A percentile compares a stretch with the other conserved stretches of the same genome.
These are phyloP conservation scores for Pararge aegeria DNA, from an alignment of 1,140 invertebrate genomes.

Conservation along the genomic window DNA sequence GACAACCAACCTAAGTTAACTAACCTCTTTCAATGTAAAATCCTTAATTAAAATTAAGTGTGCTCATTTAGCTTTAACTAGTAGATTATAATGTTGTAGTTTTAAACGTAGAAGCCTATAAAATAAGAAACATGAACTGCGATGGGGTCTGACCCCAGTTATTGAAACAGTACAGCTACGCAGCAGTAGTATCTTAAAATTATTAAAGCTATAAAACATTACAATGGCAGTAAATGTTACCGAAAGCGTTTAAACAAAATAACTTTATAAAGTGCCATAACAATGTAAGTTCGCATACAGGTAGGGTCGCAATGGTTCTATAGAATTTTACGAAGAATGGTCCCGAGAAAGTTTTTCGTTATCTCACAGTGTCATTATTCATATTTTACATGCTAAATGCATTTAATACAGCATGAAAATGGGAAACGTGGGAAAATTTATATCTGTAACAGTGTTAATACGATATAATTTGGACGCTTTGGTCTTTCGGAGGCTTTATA, in stretches of 20 bases:
- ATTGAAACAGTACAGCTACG: not conserved
- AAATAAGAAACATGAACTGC: not conserved
- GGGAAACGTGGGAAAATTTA: too few relatives aligned
- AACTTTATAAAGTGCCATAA: constrained; percentile 14
- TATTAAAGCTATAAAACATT: constrained; percentile 11
- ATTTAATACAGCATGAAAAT: too few relatives aligned
- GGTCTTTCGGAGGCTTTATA: too few relatives aligned
- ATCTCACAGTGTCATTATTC: not conserved
- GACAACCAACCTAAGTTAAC: not conserved
- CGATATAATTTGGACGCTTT: too few relatives aligned
- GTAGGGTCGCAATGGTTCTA: not conserved
- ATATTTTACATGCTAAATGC: too few relatives aligned
- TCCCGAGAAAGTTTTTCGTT: not conserved
- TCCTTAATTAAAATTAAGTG: too few relatives aligned
- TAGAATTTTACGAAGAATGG: not conserved
- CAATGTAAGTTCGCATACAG: constrained; percentile 10
- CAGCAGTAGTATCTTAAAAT: constrained; percentile 4
- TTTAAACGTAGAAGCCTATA: not conserved
- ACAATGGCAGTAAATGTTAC: constrained; percentile 11
- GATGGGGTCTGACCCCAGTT: not conserved
- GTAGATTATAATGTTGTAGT: not conserved
- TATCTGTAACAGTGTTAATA: too few relatives aligned
- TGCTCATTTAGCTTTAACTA: not conserved
- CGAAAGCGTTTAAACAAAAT: constrained; percentile 14
- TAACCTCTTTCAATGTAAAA: too few relatives aligned